Conservation (phyloP, 2,113 vertebrate species). For the Oplegnathus fasciatus region DNA sequence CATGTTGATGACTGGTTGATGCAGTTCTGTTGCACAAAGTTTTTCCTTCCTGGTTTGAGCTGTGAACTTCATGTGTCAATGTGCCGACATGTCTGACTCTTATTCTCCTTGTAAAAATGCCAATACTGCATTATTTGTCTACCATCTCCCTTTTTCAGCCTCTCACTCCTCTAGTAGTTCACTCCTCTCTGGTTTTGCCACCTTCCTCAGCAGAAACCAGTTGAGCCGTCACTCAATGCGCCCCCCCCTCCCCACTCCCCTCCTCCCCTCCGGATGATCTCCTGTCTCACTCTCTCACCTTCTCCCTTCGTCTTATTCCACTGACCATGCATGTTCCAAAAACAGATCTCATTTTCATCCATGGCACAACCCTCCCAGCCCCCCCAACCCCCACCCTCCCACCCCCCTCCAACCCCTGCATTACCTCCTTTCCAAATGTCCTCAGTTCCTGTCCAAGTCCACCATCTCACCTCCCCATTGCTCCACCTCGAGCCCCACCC, state of each 20-base stretch:
- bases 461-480: constrained; percentile 71
- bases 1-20: not conserved
- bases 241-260: constrained; percentile 7
- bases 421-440: constrained; percentile 70
- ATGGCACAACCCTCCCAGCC: constrained; percentile 27
- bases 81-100: not conserved
- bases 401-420: not conserved
- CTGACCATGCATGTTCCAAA: constrained; percentile 89
- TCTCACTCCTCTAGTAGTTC: constrained; percentile 13
- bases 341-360: constrained; percentile 85
- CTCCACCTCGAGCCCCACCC: constrained; percentile 72
- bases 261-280: constrained; percentile 66
- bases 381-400: not conserved
- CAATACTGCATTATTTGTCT: constrained; percentile 48
- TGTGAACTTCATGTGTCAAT: not conserved
- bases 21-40: not conserved
- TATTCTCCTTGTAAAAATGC: constrained; percentile 6
- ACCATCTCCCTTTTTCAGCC: constrained; percentile 29
- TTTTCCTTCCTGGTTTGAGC: not conserved
- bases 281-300: constrained; percentile 83
- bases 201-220: constrained; percentile 81
- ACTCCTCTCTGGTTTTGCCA: constrained; percentile 37
- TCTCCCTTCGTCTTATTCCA: constrained; percentile 86
- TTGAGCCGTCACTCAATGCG: constrained; percentile 81
- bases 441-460: constrained; percentile 79